phyloP scores from a whole-genome alignment of 2,888 invertebrate species.

The Parochlus steinenii region DNA sequence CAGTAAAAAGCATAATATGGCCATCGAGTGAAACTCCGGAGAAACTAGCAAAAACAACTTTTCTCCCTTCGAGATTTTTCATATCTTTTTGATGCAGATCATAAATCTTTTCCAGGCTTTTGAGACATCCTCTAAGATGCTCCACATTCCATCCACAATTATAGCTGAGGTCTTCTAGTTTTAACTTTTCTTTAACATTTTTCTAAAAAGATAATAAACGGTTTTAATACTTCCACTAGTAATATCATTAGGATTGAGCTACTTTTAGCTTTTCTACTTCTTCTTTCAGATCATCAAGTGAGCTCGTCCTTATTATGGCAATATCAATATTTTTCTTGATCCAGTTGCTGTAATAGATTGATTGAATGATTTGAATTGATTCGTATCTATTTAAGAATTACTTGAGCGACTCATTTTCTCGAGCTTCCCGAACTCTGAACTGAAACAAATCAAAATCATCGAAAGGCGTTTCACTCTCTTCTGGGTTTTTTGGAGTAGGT shows the following conservation, averaged over 20 bases:
- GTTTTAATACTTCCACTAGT: too few relatives aligned
- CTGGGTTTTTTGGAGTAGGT: constrained; percentile 9
- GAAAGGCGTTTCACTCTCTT: constrained; percentile 10
- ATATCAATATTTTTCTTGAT: constrained; percentile 7
- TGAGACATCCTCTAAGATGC: constrained; percentile 79
- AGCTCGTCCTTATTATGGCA: constrained; percentile 35
- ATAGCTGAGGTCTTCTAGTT: constrained; percentile 46
- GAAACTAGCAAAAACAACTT: constrained; percentile 71
- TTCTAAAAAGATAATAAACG: constrained; percentile 17
- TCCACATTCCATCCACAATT: constrained; percentile 80
- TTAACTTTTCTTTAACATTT: constrained; percentile 27
- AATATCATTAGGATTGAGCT: constrained; percentile 4
- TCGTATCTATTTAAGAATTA: too few relatives aligned
- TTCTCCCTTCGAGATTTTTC: constrained; percentile 45
- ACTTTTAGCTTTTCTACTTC: constrained; percentile 42
- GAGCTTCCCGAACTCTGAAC: constrained; percentile 18
- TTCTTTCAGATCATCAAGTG: constrained; percentile 45
- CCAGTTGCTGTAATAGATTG: too few relatives aligned
- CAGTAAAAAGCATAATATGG: constrained; percentile 72
- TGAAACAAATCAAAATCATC: constrained; percentile 29
- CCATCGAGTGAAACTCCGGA: constrained; percentile 86
- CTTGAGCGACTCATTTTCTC: constrained; percentile 4
- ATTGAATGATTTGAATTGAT: too few relatives aligned
- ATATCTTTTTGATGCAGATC: constrained; percentile 57
- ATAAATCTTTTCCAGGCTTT: constrained; percentile 60